A percentile compares a stretch with the other conserved stretches of the same genome.
Evolutionary conservation across 2,113 vertebrate genomes (phyloP).

Genomic region (Ctenomys sociabilis): DNA sequence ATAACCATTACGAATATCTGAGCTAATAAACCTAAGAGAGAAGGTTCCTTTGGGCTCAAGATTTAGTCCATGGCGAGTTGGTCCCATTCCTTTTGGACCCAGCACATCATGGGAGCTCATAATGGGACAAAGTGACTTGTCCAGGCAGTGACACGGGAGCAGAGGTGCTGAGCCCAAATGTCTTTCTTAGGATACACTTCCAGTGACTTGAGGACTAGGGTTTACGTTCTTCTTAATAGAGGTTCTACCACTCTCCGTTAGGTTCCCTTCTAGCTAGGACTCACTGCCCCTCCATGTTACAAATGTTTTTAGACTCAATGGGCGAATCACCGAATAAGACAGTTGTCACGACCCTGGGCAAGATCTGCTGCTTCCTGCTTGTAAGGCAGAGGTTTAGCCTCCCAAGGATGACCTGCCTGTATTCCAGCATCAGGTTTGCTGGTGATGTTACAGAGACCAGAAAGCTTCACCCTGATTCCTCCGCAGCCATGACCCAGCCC

Average conservation of each 20-base stretch:
- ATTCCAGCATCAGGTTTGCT: not conserved
- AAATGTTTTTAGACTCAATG: not conserved
- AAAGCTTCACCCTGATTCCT: not conserved
- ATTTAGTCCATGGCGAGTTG: not conserved
- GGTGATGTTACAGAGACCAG: not conserved
- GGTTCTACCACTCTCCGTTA: not conserved
- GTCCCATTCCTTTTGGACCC: not conserved
- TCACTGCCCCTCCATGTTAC: rapidly evolving
- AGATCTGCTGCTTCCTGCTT: not conserved
- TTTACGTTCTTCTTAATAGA: rapidly evolving
- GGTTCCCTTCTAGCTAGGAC: not conserved
- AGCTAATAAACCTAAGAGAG: not conserved
- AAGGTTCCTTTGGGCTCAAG: not conserved
- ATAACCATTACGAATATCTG: not conserved
- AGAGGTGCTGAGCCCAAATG: no score
- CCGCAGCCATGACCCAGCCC: not conserved
- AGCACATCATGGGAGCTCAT: not conserved
- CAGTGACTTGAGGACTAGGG: not conserved
- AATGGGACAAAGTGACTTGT: not conserved
- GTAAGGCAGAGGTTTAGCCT: not conserved
- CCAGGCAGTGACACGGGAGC: not conserved
- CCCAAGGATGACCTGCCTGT: not conserved
- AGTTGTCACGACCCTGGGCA: not conserved
- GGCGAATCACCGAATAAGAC: not conserved
- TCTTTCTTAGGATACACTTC: no score